Percentiles rank a stretch among this genome's conserved stretches.
Conservation (phyloP, 2,113 vertebrate species). For the Zosterops pallidus region DNA sequence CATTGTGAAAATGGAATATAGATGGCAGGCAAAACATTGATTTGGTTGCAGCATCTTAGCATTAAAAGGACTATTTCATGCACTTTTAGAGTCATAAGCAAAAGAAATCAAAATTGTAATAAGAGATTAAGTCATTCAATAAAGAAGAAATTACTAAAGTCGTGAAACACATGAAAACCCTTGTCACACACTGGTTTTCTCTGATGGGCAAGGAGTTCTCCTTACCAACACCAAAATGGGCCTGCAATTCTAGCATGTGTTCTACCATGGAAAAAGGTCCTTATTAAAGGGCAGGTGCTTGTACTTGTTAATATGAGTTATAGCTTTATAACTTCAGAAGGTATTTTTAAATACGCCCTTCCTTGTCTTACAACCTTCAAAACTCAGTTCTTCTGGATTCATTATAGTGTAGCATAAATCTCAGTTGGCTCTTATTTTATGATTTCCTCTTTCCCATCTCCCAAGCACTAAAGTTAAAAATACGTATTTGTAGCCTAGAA, state of each 20-base stretch:
- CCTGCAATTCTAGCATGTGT: neutral
- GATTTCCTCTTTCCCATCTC: neutral
- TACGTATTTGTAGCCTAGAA: neutral
- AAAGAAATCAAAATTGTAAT: neutral
- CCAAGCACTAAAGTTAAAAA: neutral
- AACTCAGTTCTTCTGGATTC: neutral
- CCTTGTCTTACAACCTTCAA: neutral
- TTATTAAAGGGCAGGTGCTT: neutral
- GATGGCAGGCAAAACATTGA: neutral
- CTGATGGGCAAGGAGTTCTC: neutral
- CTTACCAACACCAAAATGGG: neutral
- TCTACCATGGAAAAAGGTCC: rapidly evolving
- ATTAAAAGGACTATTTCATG: neutral
- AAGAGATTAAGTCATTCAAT: neutral
- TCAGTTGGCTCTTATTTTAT: neutral
- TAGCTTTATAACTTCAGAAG: neutral
- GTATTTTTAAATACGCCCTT: neutral
- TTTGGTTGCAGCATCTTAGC: neutral
- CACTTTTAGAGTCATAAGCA: neutral
- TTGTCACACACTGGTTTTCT: neutral
- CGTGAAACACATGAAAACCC: neutral
- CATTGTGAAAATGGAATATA: neutral
- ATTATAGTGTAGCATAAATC: neutral
- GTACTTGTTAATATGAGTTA: neutral
- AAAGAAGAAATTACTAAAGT: neutral